Conservation (phyloP, 2,888 invertebrate species). For the Stictocephala bisonia region DNA sequence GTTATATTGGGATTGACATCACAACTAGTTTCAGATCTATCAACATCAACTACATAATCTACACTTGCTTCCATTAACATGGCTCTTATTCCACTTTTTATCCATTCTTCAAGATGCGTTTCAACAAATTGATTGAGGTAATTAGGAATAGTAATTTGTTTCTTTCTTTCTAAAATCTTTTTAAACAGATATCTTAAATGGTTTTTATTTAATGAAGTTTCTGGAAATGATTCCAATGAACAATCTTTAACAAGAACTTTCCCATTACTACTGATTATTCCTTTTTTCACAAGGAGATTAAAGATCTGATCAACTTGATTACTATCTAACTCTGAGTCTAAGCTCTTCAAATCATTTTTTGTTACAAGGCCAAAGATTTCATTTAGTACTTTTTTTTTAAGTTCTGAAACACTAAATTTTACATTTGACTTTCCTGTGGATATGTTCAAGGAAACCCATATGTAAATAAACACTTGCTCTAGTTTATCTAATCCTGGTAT, state of each 20-base stretch:
- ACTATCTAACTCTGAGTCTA: slow-evolving; percentile 51
- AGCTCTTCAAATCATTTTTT: slow-evolving; percentile 52
- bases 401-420: background rate
- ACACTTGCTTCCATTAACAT: slow-evolving; percentile 58
- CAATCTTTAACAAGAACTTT: background rate
- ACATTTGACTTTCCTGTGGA: too few relatives aligned
- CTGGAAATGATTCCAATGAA: slow-evolving; percentile 49
- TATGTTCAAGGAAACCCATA: too few relatives aligned
- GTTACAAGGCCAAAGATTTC: slow-evolving; percentile 54
- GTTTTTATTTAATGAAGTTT: slow-evolving; percentile 47
- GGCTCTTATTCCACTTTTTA: slow-evolving; percentile 60
- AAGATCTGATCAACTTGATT: slow-evolving; percentile 45
- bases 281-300: background rate
- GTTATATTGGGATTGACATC: slow-evolving; percentile 57
- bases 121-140: slow-evolving; percentile 58
- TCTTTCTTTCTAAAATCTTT: slow-evolving; percentile 55
- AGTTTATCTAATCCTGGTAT: slow-evolving; percentile 63
- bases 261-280: background rate
- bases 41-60: slow-evolving; percentile 62
- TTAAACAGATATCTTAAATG: slow-evolving; percentile 51
- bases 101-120: slow-evolving; percentile 59
- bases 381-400: slow-evolving; percentile 46
- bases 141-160: slow-evolving; percentile 55
- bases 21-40: slow-evolving; percentile 55
- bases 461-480: slow-evolving; percentile 61